Evolutionary conservation across 1,140 invertebrate species (phyloP), one percentile per base, ranked within the genome.

Genomic region (Monomorium pharaonis): DNA sequence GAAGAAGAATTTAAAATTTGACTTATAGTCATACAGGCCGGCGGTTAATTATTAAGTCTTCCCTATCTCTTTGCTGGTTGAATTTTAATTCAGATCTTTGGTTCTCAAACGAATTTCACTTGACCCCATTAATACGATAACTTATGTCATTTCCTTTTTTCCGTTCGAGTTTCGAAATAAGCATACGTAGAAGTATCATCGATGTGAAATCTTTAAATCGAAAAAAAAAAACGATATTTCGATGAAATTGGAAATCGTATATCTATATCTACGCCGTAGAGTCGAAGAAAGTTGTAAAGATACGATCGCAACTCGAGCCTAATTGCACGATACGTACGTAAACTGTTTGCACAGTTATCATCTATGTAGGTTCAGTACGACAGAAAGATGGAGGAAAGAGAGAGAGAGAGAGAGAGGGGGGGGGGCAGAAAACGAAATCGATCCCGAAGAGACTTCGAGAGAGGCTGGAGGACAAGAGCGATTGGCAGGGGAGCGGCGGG

Each of bases 401-500:
- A 16, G 6, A 62, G 18, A 24, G 14, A 42, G 10, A n/a, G 9
- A 44, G 5, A 4, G 16, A 30, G 18, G 47, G 4, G 24, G 7
- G 10, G 24, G 33, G 33, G 18, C 10, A 62, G 42, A n/a, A n/a
- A 37, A 51, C 3, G 7, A 47, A 44, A 84, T 77, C 72, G 81
- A 77, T 84, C 21, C 56, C 27, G 81, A 49, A 49, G 44, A 77
- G 72, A 77, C 78, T 65, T 72, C n/a, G 42, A 60, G 67, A 74
- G 78, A 83, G 78, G 74, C 54, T 83, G 24, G 44, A 74, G 70
- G 72, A 87, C 67, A 70, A 69, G 84, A 44, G 54, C 62, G 63
- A 51, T n/a, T 3, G 37, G 65, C 4, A 18, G 14, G 18, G 67
- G 58, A 60, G 65, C 51, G 58, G 76, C 42, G 60, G 78, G 49